Evolutionary conservation across 2,113 vertebrate genomes (phyloP), one percentile per base, ranked within the genome.

Genomic region (Eptatretus burgeri): DNA sequence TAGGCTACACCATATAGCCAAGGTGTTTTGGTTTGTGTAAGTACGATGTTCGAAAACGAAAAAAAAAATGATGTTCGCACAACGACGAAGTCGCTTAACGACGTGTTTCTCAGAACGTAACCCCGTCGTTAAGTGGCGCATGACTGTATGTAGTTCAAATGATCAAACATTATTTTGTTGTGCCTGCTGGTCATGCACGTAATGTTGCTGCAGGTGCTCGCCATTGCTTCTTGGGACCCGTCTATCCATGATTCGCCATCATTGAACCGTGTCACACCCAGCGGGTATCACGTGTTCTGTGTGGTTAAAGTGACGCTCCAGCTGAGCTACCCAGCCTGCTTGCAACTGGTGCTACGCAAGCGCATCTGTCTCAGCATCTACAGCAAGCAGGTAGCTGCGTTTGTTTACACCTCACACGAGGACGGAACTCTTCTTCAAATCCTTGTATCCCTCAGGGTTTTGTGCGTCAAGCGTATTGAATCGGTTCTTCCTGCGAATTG

Each of bases 311-410:
- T 77, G 66, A 93, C 84, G 0, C 82, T 95, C 69, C 91, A 94
- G 71, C 91, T 98, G 70, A 95, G 86, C 67, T 88, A 93, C 69
- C 88, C 88, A 0, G 88, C 87, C 64, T 80, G 81, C 10, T 82
- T 98, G 85, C 85, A 96, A 71, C 72, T 98, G 66, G 82, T 98
- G 2, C 70, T 98, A 27, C 81, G 91, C 51, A 98, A 96, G 72
- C 82, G 91, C 70, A 81, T 95, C 18, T 81, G 88, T 9, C 84
- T 87, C 71, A 95, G 91, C 73, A 80, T 98, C 75, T 98, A 93
- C 72, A 95, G 91, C 74, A 95, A 93, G 67, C 89, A 94, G 85
- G 89, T 89, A 74, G 50, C 7, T 51, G 13, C 56, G 56, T 60
- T n/a, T 11, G 11, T 19, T 16, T 60, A 16, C 16, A 60, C 16